phyloP scores from a whole-genome alignment of 2,113 vertebrate genomes.

The Polyodon spathula region DNA sequence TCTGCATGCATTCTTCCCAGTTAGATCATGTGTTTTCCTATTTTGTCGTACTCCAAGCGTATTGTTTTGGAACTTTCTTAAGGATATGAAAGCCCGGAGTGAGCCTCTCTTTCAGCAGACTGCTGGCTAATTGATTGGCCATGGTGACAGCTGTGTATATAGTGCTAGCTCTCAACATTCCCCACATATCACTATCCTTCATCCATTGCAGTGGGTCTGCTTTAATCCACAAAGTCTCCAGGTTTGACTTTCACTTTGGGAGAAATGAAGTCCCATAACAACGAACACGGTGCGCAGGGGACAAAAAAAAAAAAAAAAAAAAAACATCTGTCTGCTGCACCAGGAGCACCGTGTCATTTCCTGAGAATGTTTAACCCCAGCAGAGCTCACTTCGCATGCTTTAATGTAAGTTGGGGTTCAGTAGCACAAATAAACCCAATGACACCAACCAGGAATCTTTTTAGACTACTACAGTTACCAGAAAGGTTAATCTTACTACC shows the following conservation, averaged over 20 bases:
- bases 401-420: not conserved
- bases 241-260: not conserved
- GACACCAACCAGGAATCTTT: too few species aligned
- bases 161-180: not conserved
- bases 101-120: not conserved
- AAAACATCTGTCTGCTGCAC: not conserved
- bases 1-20: too few species aligned
- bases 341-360: not conserved
- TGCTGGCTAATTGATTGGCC: not conserved
- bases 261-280: not conserved
- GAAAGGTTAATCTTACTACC: too few species aligned
- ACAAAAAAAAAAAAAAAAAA: not conserved
- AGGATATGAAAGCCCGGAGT: not conserved
- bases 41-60: too few species aligned
- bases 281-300: not conserved
- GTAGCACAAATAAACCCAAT: too few species aligned
- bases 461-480: too few species aligned
- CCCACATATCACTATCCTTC: not conserved
- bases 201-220: not conserved
- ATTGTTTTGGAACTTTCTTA: not conserved
- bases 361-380: not conserved
- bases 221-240: not conserved
- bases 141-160: not conserved
- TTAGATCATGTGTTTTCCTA: too few species aligned
- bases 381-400: not conserved